These are phyloP conservation scores for Rhingia campestris DNA, from an alignment of 2,888 invertebrate species.

Conservation along the genomic window DNA sequence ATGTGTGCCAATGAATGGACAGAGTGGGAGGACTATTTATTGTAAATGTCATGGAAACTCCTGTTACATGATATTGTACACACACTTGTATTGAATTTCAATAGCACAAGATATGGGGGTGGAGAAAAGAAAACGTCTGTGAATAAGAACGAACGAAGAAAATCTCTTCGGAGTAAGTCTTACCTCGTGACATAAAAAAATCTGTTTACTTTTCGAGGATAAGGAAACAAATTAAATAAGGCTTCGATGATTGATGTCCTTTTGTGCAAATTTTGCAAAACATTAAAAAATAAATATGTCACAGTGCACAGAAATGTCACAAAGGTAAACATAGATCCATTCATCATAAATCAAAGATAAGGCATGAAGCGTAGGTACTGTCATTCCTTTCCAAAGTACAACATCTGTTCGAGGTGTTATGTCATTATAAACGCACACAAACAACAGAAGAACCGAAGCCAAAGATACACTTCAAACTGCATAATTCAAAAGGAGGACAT, in stretches of 20 bases:
- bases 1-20: background rate
- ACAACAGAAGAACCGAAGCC: constrained; percentile 5
- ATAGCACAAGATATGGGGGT: background rate
- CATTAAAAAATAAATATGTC: background rate
- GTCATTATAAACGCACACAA: constrained; percentile 15
- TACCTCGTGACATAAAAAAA: constrained; percentile 20
- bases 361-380: background rate
- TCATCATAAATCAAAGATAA: constrained; percentile 45
- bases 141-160: background rate
- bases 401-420: constrained; percentile 23
- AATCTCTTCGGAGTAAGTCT: constrained; percentile 25
- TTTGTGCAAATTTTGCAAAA: background rate
- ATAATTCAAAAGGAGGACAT: background rate
- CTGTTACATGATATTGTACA: constrained; percentile 11
- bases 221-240: constrained; percentile 37
- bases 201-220: constrained; percentile 14
- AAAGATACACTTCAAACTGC: constrained; percentile 14
- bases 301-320: background rate
- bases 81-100: constrained; percentile 23
- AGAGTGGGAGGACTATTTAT: constrained; percentile 16
- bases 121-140: background rate
- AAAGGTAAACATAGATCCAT: constrained; percentile 31
- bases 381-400: background rate
- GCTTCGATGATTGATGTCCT: constrained; percentile 53
- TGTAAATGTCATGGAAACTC: constrained; percentile 16